phyloP scores from a whole-genome alignment of 2,888 invertebrate genomes.

The Phlogophora meticulosa region DNA sequence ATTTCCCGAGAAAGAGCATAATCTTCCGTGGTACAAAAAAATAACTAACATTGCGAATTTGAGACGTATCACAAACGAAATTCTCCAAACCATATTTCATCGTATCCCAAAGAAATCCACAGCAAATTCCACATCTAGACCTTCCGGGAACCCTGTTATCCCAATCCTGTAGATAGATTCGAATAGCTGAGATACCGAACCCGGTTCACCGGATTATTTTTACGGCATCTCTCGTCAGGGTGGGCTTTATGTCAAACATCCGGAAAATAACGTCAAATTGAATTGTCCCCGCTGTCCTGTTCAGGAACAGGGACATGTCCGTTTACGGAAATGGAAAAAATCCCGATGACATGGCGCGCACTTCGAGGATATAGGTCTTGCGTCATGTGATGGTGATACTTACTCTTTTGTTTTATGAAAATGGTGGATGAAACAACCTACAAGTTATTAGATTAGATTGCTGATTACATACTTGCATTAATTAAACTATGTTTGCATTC shows the following conservation, averaged over 20 bases:
- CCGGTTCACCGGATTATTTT: conserved; percentile 62
- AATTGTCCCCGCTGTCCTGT: conserved; percentile 56
- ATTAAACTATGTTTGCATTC: too few relatives aligned
- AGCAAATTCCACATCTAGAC: conserved; percentile 29
- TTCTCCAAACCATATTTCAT: not conserved
- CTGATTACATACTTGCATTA: too few relatives aligned
- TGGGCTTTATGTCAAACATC: conserved; percentile 55
- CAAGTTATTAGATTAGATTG: too few relatives aligned
- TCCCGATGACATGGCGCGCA: conserved; percentile 22
- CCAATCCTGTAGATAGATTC: conserved; percentile 43
- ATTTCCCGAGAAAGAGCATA: too few relatives aligned
- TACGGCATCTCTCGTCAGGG: conserved; percentile 50
- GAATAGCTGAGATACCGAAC: conserved; percentile 41
- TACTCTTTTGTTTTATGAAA: not conserved
- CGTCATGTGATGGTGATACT: not conserved
- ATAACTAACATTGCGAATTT: conserved; percentile 7
- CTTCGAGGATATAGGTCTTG: conserved; percentile 1
- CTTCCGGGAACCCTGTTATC: conserved; percentile 10
- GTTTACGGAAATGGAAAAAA: conserved; percentile 51
- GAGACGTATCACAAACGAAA: not conserved
- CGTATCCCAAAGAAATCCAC: conserved; percentile 20
- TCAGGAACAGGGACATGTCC: conserved; percentile 29
- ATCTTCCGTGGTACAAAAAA: too few relatives aligned
- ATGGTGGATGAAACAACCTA: not conserved
- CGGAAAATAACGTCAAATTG: conserved; percentile 74